phyloP scores from a whole-genome alignment of 2,797 vertebrate genomes.

The Phoxinus dragarum region DNA sequence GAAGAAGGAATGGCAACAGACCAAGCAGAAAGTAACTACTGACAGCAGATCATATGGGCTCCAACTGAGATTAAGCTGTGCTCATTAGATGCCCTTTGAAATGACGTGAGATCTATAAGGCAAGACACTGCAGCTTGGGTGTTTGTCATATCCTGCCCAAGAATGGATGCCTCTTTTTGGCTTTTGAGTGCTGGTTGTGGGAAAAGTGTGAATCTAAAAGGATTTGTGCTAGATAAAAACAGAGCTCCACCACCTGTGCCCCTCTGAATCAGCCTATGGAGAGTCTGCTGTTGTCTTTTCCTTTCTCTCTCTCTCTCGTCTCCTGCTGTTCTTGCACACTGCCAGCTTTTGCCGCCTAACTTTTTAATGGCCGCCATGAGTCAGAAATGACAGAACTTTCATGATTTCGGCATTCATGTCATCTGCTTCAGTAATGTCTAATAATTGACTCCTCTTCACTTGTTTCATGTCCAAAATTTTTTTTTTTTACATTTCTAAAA shows the following conservation, averaged over 20 bases:
- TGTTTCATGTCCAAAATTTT: background rate
- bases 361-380: constrained; percentile 1
- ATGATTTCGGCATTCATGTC: background rate
- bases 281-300: constrained; percentile 21
- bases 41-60: constrained; percentile 23
- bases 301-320: background rate
- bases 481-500: background rate
- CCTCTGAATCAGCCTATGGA: constrained; percentile 51
- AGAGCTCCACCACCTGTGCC: constrained; percentile 55
- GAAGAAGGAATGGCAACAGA: constrained; percentile 46
- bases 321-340: constrained; percentile 40
- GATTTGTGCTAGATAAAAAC: constrained; percentile 46
- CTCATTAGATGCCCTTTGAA: constrained; percentile 16
- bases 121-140: background rate
- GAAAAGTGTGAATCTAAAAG: constrained; percentile 48
- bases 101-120: background rate
- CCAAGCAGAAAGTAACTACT: constrained; percentile 15
- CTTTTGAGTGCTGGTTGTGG: constrained; percentile 25
- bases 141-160: constrained; percentile 33
- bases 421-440: constrained; percentile 3
- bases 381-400: constrained; percentile 32
- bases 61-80: constrained; percentile 20
- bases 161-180: constrained; percentile 24
- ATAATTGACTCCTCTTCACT: background rate
- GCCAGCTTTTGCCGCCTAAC: constrained; percentile 24